phyloP scores from a whole-genome alignment of 2,888 invertebrate genomes.

The Spisula subtruncata region DNA sequence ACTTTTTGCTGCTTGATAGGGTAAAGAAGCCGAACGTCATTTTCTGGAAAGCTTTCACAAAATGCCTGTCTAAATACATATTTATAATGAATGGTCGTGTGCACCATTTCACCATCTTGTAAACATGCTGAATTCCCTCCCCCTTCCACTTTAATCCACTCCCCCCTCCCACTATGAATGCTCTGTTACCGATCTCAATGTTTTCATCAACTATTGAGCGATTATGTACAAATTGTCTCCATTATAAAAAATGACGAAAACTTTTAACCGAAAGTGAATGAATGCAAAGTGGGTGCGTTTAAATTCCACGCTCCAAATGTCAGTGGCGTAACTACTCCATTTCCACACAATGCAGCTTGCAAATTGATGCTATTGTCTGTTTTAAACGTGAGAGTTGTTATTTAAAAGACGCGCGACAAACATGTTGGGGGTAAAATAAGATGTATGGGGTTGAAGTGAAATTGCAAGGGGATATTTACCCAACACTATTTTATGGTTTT shows the following conservation, averaged over 20 bases:
- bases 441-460: neutral
- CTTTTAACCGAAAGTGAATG: slow-evolving; percentile 3
- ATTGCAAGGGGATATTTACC: neutral
- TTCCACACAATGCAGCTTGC: neutral
- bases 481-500: neutral
- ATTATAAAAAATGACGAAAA: neutral
- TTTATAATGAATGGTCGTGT: neutral
- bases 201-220: neutral
- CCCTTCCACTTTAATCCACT: no score
- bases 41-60: neutral
- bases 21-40: neutral
- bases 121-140: neutral
- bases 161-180: neutral
- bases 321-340: neutral
- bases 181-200: neutral
- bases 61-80: neutral
- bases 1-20: no score
- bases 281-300: neutral
- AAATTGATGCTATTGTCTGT: neutral
- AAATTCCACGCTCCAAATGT: neutral
- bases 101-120: neutral
- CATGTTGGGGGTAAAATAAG: neutral
- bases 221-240: neutral
- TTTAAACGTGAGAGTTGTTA: neutral
- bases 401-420: slow-evolving; percentile 7